Evolutionary conservation across 2,113 vertebrate species (phyloP), one percentile per base, ranked within the genome.

Genomic region (Odocoileus virginianus): DNA sequence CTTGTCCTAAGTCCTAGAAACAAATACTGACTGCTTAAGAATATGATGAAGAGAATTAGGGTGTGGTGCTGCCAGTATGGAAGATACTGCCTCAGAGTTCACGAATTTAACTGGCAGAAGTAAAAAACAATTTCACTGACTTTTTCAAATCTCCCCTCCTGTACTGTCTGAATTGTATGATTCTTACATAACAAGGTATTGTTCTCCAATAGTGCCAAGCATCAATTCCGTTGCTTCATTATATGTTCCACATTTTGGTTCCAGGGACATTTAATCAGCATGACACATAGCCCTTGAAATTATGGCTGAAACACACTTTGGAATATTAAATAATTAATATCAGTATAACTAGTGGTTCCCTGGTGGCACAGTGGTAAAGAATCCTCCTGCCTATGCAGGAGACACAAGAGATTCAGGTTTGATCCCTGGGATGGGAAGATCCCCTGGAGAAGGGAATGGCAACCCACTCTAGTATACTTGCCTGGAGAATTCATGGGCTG

Each of bases 21-120:
- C 21, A 78, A 82, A 52, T 33, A 3, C 2, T 95, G 47, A 33
- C 30, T n/a, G n/a, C 67, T 87, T 58, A 58, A 58, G 10, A 52
- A 78, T 28, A 28, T 27, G 61, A 8, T 15, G 12, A 76, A 33
- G 23, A 54, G 0, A 78, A 33, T 25, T 33, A 45, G 12, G 19
- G 54, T 64, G 17, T 33, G 33, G 11, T 0, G 0, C 2, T 76
- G 3, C 0, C 60, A 40, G 13, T 82, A 47, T 0, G 14, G 55
- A 6, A 54, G 40, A 54, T 21, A 23, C 30, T n/a, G 30, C 36
- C 33, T 92, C 52, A 50, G 52, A 81, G 8, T 40, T 81, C 45
- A 47, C 27, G 36, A 52, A 91, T 45, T 85, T 45, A 84, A 45
- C 14, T 58, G 40, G 2, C 7, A 91, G 30, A 36, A 90, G 1